Percentiles rank a stretch among this genome's conserved stretches.
Evolutionary conservation across 2,888 invertebrate species (phyloP).

Genomic region (Pterostichus madidus): DNA sequence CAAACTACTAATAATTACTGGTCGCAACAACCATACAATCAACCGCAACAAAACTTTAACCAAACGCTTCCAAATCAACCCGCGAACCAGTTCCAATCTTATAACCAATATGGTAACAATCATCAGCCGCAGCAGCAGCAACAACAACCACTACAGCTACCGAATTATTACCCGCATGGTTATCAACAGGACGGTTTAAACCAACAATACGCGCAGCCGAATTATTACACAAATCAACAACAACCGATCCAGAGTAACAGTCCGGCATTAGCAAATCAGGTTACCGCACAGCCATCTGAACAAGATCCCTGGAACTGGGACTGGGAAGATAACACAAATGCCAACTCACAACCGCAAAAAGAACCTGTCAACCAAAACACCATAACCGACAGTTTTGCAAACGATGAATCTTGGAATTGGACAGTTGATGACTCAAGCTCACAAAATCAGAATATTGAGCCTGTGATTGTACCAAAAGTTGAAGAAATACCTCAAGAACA

Average conservation of each 20-base stretch:
- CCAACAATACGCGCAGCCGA: constrained; percentile 36
- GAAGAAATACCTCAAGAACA: constrained; percentile 52
- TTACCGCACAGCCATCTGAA: constrained; percentile 69
- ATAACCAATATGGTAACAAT: constrained; percentile 73
- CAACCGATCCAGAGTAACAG: constrained; percentile 75
- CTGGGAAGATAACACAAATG: constrained; percentile 80
- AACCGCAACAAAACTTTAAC: constrained; percentile 68
- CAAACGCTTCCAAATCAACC: constrained; percentile 72
- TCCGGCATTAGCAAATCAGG: constrained; percentile 72
- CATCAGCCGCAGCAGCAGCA: constrained; percentile 49
- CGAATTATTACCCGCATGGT: constrained; percentile 29
- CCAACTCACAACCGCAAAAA: constrained; percentile 73
- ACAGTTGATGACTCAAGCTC: constrained; percentile 77
- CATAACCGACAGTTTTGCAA: constrained; percentile 80
- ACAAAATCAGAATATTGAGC: constrained; percentile 70
- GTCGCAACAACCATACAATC: constrained; percentile 69
- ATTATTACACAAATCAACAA: constrained; percentile 52
- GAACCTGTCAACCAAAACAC: constrained; percentile 70
- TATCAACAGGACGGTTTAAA: constrained; percentile 12
- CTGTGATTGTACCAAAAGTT: constrained; percentile 40
- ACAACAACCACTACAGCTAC: constrained; percentile 57
- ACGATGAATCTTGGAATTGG: constrained; percentile 83
- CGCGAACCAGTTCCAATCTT: constrained; percentile 71
- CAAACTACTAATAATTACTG: constrained; percentile 72
- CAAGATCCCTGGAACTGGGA: constrained; percentile 80